Base-by-base conservation (phyloP, 2,113 vertebrate genomes). In the Bufo bufo region DNA sequence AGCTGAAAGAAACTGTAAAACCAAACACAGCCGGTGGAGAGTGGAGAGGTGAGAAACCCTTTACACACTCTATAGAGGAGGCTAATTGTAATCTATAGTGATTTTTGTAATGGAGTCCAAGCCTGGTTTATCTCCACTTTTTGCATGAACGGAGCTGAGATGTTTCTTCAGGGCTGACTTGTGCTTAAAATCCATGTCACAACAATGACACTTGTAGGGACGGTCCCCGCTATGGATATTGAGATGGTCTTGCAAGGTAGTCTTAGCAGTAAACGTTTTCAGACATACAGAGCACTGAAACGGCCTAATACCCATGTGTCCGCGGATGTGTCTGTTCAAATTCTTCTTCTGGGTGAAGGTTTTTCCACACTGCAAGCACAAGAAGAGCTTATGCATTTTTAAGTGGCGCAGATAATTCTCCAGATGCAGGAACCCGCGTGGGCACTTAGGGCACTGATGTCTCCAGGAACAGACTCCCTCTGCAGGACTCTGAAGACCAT, bases 191-290 rank as follows among this genome's bases (percentile, higher is more conserved):
- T 96, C 95, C 94, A 96, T 94, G 85, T 96, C 94, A 50, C 96
- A 97, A 87, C 95, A 95, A 52, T 94, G 94, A 54, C 95, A 96
- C 87, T 95, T 95, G 87, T 95, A 95, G 7, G 95, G 95, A 43
- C 94, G 94, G 89, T 95, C 93, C 0, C 95, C 96, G 0, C 95
- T 97, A 91, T 97, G 96, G 88, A 97, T 95, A 71, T 96, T 97
- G 63, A 98, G 91, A 90, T 98, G 97, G 87, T 97, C 96, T 92
- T 97, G 96, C 9, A 98, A 94, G 0, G 93, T 95, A 52, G 96
- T 96, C 89, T 96, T 97, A 85, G 96, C 96, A 0, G 95, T 96
- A 89, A 98, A 98, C 0, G 96, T 97, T 92, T 96, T 96, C 90
- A 96, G 77, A 90, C 96, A 97, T 74, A 97, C 94, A 33, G 95